Evolutionary conservation across 2,888 invertebrate species (phyloP).

Genomic region (Ophion slaviceki): DNA sequence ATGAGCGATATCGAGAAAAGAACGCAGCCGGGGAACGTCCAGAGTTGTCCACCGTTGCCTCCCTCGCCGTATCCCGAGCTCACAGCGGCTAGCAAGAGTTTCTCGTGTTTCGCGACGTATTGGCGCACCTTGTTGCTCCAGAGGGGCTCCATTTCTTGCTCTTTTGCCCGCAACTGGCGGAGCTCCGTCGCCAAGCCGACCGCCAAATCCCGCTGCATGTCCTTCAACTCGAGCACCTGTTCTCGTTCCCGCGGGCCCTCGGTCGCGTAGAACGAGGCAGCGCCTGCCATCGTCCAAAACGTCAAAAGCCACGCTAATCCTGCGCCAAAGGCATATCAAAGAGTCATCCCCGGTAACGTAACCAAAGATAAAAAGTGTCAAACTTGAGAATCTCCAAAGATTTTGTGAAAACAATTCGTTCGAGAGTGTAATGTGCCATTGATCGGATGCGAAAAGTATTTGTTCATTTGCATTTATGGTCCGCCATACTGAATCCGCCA

Average conservation of each 20-base stretch:
- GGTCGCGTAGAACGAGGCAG: conserved; percentile 87
- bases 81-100: conserved; percentile 85
- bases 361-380: no score
- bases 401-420: no score
- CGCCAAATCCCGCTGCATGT: conserved; percentile 87
- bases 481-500: no score
- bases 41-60: conserved; percentile 85
- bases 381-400: no score
- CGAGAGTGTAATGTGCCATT: background rate
- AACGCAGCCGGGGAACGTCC: conserved; percentile 89
- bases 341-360: background rate
- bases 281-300: conserved; percentile 87
- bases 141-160: conserved; percentile 83
- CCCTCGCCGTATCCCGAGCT: conserved; percentile 85
- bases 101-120: conserved; percentile 86
- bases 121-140: conserved; percentile 87
- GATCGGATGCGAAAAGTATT: background rate
- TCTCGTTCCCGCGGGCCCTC: conserved; percentile 88
- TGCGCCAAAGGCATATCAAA: background rate
- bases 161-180: conserved; percentile 85
- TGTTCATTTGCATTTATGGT: no score
- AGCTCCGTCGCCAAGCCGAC: conserved; percentile 88
- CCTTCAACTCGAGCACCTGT: conserved; percentile 85
- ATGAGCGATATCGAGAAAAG: conserved; percentile 89
- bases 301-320: conserved; percentile 86